Conservation (phyloP, 2,797 vertebrate genomes). For the Anolis apletophallus region DNA sequence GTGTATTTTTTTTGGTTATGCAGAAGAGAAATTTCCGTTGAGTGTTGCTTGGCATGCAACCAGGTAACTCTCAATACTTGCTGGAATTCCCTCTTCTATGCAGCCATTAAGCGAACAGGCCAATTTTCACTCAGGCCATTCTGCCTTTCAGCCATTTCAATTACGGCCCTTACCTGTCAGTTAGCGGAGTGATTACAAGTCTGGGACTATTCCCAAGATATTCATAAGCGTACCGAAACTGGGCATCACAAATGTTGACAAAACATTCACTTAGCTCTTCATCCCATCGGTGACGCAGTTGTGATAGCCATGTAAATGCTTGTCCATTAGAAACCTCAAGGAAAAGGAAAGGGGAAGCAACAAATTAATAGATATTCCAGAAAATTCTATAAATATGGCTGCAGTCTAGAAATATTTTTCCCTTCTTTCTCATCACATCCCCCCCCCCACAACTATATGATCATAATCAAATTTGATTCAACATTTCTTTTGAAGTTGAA, state of each 20-base stretch:
- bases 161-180: conserved; percentile 81
- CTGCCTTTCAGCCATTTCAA: neutral
- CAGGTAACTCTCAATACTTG: no score
- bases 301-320: conserved; percentile 88
- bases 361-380: neutral
- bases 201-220: conserved; percentile 89
- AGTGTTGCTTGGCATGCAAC: no score
- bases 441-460: no score
- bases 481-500: no score
- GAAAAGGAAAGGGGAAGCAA: neutral
- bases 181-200: conserved; percentile 89
- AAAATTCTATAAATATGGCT: no score
- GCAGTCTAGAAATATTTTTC: neutral
- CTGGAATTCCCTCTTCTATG: no score
- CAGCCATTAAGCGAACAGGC: no score
- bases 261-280: conserved; percentile 81
- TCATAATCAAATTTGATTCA: no score
- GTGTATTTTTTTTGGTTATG: no score
- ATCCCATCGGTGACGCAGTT: conserved; percentile 87
- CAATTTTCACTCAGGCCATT: no score
- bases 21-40: no score
- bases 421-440: no score
- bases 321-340: conserved; percentile 82
- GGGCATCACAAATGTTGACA: conserved; percentile 87
- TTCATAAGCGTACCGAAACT: conserved; percentile 89